Evolutionary conservation across 2,113 vertebrate species (phyloP), one percentile per base, ranked within the genome.

Genomic region (Lathamus discolor): DNA sequence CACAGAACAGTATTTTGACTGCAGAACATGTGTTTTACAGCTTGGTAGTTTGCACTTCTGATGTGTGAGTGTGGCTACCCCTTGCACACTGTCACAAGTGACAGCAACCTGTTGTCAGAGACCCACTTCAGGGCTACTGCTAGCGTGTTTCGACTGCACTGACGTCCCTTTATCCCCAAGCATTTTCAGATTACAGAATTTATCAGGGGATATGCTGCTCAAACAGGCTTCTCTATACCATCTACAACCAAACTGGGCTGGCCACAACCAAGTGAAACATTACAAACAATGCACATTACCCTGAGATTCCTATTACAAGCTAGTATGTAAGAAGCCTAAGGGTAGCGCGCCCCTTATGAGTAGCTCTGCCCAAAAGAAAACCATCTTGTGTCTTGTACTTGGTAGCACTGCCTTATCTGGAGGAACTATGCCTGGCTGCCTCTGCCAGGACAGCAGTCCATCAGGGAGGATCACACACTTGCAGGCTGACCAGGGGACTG

Each of bases 321-420:
- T 18, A 11, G 28, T 43, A n/a, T 54, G 6, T 59, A 61, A 46
- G 37, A 68, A 75, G 4, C 39, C 29, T 72, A 51, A 49, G 24
- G 16, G 22, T 44, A n/a, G 17, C 2, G 10, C 1, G 1, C 11
- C 33, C 11, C 7, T 2, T 48, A 48, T 2, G 3, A 80, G 28
- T 67, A 81, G 33, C 27, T 84, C 46, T 82, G 43, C 28, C 39
- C 46, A 54, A 75, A 37, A 61, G 35, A 61, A 80, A 55, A 41
- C 16, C 11, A 2, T 43, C 9, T 64, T 68, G 14, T 27, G 35
- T 39, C 13, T 64, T 59, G 13, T 52, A 4, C 1, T 4, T 75
- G 14, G 33, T 72, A 46, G 48, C 20, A 17, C 7, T 29, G 43
- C 14, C 9, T 55, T 20, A 28, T 52, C 27, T 57, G 69, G 39